phyloP scores from a whole-genome alignment of 2,797 vertebrate genomes.

The Poeciliopsis presidionis region DNA sequence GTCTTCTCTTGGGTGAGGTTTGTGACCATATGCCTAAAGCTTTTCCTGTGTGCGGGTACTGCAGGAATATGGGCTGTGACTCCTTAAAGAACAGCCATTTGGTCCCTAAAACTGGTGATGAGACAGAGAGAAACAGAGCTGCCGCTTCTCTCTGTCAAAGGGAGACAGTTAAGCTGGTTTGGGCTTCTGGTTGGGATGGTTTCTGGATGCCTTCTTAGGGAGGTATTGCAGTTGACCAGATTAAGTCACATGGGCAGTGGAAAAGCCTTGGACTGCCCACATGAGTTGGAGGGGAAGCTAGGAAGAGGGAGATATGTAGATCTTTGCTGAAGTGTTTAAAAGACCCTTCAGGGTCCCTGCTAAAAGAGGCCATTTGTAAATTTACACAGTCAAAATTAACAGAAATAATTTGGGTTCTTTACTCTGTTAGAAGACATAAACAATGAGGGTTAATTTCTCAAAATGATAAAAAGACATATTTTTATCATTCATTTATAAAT shows the following conservation, averaged over 20 bases:
- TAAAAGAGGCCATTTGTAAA: not conserved
- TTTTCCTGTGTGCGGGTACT: not conserved
- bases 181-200: not conserved
- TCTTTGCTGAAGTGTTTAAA: not conserved
- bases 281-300: not conserved
- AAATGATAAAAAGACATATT: no score
- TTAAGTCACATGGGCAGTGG: not conserved
- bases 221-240: not conserved
- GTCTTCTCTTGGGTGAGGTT: not conserved
- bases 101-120: not conserved
- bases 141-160: not conserved
- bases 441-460: no score
- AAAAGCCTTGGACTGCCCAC: not conserved
- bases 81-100: not conserved
- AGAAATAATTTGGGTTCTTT: not conserved
- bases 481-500: no score
- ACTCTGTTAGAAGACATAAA: not conserved
- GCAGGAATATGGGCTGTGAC: not conserved
- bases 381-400: not conserved
- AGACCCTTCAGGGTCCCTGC: not conserved
- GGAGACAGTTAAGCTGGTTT: not conserved
- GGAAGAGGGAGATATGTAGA: not conserved
- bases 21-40: not conserved
- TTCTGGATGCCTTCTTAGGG: slow-evolving; percentile 13
- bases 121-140: not conserved